These are phyloP conservation scores for Pristionchus maxplancki DNA, from an alignment of 2,888 invertebrate genomes.

Conservation along the genomic window DNA sequence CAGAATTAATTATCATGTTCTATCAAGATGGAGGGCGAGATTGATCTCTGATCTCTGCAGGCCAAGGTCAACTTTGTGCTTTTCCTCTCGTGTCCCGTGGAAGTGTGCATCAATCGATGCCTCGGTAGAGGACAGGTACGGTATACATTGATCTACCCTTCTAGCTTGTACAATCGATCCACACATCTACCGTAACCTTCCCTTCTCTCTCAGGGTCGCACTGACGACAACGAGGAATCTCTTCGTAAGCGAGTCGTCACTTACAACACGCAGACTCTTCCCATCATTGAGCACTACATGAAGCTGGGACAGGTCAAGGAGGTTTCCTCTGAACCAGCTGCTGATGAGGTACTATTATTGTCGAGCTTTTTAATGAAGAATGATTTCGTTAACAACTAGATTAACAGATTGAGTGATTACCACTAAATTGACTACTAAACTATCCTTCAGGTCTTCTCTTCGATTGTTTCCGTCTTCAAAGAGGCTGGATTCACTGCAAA, in stretches of 20 bases:
- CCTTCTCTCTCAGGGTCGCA: constrained; percentile 83
- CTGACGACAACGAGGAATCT: constrained; percentile 93
- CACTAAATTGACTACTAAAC: too few relatives aligned
- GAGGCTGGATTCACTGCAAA: constrained; percentile 56
- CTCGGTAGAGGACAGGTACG: constrained; percentile 85
- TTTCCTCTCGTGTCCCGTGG: constrained; percentile 91
- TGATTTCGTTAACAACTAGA: neutral
- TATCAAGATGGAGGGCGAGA: neutral
- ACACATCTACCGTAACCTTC: neutral
- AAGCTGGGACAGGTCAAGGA: constrained; percentile 67
- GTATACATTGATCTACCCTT: neutral
- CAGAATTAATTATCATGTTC: neutral
- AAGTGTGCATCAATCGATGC: constrained; percentile 89
- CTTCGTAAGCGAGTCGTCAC: constrained; percentile 85
- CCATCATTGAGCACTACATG: constrained; percentile 77
- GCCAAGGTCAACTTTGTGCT: constrained; percentile 87
- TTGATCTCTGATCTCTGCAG: constrained; percentile 43
- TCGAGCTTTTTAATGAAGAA: neutral
- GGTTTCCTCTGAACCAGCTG: constrained; percentile 61
- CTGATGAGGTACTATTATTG: constrained; percentile 63
- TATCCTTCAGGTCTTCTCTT: constrained; percentile 52
- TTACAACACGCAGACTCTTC: constrained; percentile 76
- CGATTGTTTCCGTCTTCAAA: constrained; percentile 54
- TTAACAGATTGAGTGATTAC: too few relatives aligned
- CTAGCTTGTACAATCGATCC: neutral